phyloP scores from a whole-genome alignment of 2,888 invertebrate genomes.

The Orchesella flavescens region DNA sequence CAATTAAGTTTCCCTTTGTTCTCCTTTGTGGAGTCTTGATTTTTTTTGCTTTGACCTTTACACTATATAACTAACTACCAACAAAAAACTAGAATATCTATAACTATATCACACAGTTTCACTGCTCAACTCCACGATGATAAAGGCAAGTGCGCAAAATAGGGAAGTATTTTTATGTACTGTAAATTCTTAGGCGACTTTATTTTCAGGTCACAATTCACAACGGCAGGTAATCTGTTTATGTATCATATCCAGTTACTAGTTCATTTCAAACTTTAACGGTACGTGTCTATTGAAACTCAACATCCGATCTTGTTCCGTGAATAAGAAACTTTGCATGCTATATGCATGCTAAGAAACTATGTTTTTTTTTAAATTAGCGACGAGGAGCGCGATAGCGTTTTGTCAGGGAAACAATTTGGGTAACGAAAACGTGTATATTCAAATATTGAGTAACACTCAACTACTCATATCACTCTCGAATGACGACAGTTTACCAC shows the following conservation, averaged over 20 bases:
- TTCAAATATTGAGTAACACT: conserved; percentile 45
- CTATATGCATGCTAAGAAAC: too few species aligned
- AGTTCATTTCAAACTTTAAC: too few species aligned
- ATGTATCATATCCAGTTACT: background rate
- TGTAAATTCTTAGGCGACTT: conserved; percentile 39
- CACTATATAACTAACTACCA: too few species aligned
- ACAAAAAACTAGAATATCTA: background rate
- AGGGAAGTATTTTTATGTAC: background rate
- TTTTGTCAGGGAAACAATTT: conserved; percentile 16
- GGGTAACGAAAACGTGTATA: conserved; percentile 6
- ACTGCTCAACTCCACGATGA: conserved; percentile 4
- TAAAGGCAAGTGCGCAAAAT: background rate
- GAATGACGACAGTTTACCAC: background rate
- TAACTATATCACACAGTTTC: conserved; percentile 33
- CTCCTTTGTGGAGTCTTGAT: background rate
- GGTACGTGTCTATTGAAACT: too few species aligned
- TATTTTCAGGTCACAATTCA: conserved; percentile 57
- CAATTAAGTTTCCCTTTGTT: background rate
- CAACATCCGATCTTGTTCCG: too few species aligned
- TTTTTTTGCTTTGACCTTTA: too few species aligned
- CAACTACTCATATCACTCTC: conserved; percentile 59
- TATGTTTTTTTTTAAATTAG: too few species aligned
- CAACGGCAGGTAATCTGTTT: conserved; percentile 22
- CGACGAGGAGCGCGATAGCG: conserved; percentile 3
- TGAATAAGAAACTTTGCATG: too few species aligned